Evolutionary conservation across 2,888 invertebrate genomes (phyloP), one percentile per base, ranked within the genome.

Genomic region (Cosmia pyralina): DNA sequence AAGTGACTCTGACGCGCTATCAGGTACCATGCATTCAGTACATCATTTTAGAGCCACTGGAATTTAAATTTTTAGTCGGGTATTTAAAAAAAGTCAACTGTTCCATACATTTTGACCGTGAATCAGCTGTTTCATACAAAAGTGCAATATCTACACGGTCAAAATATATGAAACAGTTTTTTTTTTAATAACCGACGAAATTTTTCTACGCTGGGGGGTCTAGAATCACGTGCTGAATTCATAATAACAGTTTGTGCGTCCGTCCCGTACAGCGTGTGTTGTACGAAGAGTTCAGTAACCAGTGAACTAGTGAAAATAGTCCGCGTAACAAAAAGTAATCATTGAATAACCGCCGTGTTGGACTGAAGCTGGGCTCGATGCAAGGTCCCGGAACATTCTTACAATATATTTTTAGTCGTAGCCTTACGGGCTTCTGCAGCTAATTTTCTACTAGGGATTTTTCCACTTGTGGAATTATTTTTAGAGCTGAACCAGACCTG

Each of bases 361-460:
- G 77, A 46, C 77, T 74, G 77, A 69, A 57, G 77, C 69, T 69
- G 44, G 69, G 74, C 48, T 74, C 77, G 77, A 41, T 22, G 22
- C 55, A 48, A 34, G 34, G 46, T 68, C 19, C 60, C 34, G 22
- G 19, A 59, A 60, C 7, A 34, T 57, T 73, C 41, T 58, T 50
- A 10, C 7, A 22, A 34, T 41, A 48, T 17, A 34, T 44, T 44
- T 69, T 13, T 17, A 34, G 34, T 13, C n/a, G 34, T 34, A 46
- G n/a, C 44, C 70, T n/a, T 34, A 15, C 41, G 7, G 13, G 15
- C 17, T n/a, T 50, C n/a, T 19, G 41, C n/a, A 5, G 10, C 34
- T 28, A 50, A 67, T 7, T 11, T 68, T 41, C 41, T 66, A 57
- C 41, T 19, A 11, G 65, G 38, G 41, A 58, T 19, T 41, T 58